A percentile compares a stretch with the other conserved stretches of the same genome.
Conservation (phyloP, 2,113 vertebrate species). For the Eubucco bourcierii region DNA sequence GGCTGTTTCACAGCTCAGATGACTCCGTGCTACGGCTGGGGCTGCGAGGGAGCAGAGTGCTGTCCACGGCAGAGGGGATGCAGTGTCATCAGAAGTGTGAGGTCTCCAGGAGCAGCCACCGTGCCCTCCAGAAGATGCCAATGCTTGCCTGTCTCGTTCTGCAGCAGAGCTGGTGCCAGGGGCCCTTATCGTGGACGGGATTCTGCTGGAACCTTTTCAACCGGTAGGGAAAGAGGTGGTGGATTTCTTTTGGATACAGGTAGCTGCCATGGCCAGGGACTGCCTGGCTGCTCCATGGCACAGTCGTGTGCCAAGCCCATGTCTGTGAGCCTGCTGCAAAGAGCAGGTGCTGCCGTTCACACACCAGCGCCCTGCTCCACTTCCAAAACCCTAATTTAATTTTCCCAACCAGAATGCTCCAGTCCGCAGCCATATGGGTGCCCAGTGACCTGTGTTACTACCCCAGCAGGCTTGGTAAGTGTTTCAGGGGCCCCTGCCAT, state of each 20-base stretch:
- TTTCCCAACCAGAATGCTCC: background rate
- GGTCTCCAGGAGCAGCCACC: background rate
- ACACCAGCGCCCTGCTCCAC: background rate
- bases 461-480: background rate
- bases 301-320: background rate
- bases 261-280: background rate
- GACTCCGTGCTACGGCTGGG: background rate
- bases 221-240: background rate
- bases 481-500: accelerated
- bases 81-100: background rate
- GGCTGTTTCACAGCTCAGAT: background rate
- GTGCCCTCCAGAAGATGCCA: background rate
- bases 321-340: background rate
- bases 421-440: background rate
- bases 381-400: background rate
- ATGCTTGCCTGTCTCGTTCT: accelerated
- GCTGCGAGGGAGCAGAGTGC: background rate
- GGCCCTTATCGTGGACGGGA: accelerated
- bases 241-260: background rate
- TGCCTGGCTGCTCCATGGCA: background rate
- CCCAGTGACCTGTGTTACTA: accelerated
- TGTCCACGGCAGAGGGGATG: background rate
- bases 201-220: background rate
- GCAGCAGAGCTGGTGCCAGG: background rate
- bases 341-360: background rate